These are phyloP conservation scores for Ptychodera flava DNA, from an alignment of 35 echinoderm and acorn worm genomes.

Conservation along the genomic window DNA sequence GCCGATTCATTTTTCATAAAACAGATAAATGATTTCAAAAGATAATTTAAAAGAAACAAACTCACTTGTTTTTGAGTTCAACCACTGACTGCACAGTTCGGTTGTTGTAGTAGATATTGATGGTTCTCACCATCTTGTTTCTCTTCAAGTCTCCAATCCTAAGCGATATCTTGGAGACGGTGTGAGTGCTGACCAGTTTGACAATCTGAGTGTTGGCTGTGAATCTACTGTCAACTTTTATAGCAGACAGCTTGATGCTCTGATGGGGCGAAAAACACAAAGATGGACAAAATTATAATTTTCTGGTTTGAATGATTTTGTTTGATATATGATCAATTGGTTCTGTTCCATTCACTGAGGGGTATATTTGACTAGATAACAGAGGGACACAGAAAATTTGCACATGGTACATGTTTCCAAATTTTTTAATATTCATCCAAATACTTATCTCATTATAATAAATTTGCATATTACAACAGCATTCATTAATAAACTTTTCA, in stretches of 20 bases:
- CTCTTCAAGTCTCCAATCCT: conserved; percentile 95
- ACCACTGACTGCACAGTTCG: conserved; percentile 97
- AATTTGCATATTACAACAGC: no score
- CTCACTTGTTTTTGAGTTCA: conserved; percentile 99
- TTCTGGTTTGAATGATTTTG: background rate
- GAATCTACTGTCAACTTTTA: conserved; percentile 94
- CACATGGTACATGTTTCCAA: no score
- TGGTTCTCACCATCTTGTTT: conserved; percentile 95
- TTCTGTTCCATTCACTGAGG: no score
- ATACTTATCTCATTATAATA: no score
- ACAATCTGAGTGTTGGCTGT: conserved; percentile 99
- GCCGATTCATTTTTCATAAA: no score
- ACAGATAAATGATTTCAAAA: no score
- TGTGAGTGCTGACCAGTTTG: conserved; percentile 94
- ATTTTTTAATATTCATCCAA: no score
- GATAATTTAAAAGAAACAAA: no score
- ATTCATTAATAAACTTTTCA: no score
- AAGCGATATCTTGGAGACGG: conserved; percentile 90
- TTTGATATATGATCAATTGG: no score
- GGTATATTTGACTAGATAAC: no score
- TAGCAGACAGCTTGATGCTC: conserved; percentile 95
- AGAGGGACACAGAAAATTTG: no score
- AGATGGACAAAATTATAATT: background rate
- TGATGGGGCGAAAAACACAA: conserved; percentile 21
- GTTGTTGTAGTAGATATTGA: conserved; percentile 99